Evolutionary conservation across 2,888 invertebrate species (phyloP), one percentile per base, ranked within the genome.

Genomic region (Netelia melanura): DNA sequence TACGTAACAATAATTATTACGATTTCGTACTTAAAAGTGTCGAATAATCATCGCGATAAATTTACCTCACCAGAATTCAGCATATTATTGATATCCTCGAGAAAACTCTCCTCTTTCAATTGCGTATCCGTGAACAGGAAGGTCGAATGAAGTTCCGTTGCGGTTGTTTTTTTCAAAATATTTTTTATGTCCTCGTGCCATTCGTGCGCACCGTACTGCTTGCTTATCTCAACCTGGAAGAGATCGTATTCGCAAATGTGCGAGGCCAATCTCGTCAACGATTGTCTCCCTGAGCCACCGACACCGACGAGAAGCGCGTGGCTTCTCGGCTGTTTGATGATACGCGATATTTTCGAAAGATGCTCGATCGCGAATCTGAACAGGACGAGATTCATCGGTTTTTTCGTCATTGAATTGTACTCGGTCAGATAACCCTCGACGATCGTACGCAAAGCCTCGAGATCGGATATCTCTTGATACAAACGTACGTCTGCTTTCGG

Each of bases 341-440:
- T 97, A 87, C 98, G 97, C 91, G 97, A 97, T 89, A 99, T 97
- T 89, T 98, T 96, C 1, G 98, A 98, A 90, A 99, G 95, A 94
- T 99, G 99, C 94, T 99, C 98, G 88, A 99, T 96, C 0, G 98
- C 98, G 94, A 98, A 99, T 92, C 98, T 96, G 94, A 98, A 98
- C 52, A 99, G 94, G 2, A 99, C 98, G 77, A 99, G 95, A 94
- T 98, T 97, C 99, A 99, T 99, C 0, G 98, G 98, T 91, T 98
- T 98, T 94, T 98, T 99, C 10, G 98, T 97, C 97, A 99, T 98
- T 88, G 98, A 97, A 93, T 99, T 99, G 92, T 97, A 98, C 92
- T 99, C 99, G 0, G 96, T 96, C 14, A 99, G 95, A 94, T 97
- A 98, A 0, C 97, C 97, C 89, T 99, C 98, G 0, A 98, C 98